Evolutionary conservation across 2,888 invertebrate genomes (phyloP).

Genomic region (Lucinisca nassula): DNA sequence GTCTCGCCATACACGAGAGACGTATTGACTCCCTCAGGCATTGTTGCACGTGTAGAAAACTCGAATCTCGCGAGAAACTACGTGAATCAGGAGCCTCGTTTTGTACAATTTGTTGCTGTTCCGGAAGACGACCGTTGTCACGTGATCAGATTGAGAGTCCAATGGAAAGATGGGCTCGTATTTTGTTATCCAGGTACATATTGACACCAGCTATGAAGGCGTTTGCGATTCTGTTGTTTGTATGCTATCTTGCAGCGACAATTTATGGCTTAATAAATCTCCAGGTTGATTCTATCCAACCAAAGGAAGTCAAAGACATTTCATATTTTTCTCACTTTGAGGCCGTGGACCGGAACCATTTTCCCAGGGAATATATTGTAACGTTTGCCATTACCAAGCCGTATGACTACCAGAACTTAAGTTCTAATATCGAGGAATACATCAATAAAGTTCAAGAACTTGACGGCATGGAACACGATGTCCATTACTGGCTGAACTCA

Average conservation of each 20-base stretch:
- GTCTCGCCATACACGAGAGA: slow-evolving; percentile 51
- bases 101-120: slow-evolving; percentile 56
- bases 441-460: neutral
- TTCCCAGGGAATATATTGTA: neutral
- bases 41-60: slow-evolving; percentile 50
- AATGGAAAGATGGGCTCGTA: slow-evolving; percentile 39
- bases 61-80: slow-evolving; percentile 42
- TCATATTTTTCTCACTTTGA: neutral
- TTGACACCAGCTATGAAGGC: neutral
- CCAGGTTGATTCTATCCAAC: neutral
- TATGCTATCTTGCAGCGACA: neutral
- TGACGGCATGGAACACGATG: neutral
- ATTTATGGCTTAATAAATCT: neutral
- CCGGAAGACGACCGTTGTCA: slow-evolving; percentile 42
- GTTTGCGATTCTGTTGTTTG: neutral
- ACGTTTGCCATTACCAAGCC: neutral
- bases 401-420: neutral
- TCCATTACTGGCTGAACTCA: neutral
- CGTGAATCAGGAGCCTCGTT: slow-evolving; percentile 26
- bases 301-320: neutral
- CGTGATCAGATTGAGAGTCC: slow-evolving; percentile 49
- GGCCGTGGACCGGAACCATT: neutral
- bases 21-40: slow-evolving; percentile 57
- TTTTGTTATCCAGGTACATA: neutral
- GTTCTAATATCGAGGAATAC: neutral